Percentiles rank a stretch among this genome's conserved stretches.
phyloP scores from a whole-genome alignment of 2,888 invertebrate species.

The Amphimallon solstitiale region DNA sequence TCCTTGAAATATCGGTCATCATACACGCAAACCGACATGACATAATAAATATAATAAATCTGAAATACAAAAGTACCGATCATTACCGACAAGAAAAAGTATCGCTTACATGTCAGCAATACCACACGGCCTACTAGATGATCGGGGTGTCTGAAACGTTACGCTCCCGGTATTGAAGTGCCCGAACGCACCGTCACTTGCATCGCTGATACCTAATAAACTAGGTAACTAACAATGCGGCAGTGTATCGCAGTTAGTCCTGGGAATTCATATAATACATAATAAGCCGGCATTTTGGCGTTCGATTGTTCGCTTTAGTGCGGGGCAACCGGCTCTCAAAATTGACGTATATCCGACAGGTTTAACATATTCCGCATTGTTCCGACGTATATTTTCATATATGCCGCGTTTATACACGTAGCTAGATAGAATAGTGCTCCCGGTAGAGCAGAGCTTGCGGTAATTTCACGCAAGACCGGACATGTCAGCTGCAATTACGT shows the following conservation, averaged over 20 bases:
- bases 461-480: slow-evolving; percentile 41
- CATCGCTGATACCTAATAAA: background rate
- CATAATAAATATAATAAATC: too few species aligned
- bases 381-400: background rate
- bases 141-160: background rate
- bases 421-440: background rate
- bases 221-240: background rate
- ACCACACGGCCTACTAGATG: background rate
- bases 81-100: background rate
- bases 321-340: background rate
- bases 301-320: background rate
- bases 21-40: background rate
- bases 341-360: slow-evolving; percentile 28
- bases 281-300: background rate
- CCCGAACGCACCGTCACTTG: background rate
- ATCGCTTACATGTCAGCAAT: background rate
- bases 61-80: too few species aligned
- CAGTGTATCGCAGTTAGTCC: background rate
- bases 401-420: too few species aligned
- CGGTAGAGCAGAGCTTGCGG: background rate
- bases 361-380: background rate
- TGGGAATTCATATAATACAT: background rate
- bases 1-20: too few species aligned
- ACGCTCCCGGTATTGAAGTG: too few species aligned
- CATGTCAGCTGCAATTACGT: slow-evolving; percentile 40